Conservation (phyloP, 2,113 vertebrate species). For the Myotis yumanensis region DNA sequence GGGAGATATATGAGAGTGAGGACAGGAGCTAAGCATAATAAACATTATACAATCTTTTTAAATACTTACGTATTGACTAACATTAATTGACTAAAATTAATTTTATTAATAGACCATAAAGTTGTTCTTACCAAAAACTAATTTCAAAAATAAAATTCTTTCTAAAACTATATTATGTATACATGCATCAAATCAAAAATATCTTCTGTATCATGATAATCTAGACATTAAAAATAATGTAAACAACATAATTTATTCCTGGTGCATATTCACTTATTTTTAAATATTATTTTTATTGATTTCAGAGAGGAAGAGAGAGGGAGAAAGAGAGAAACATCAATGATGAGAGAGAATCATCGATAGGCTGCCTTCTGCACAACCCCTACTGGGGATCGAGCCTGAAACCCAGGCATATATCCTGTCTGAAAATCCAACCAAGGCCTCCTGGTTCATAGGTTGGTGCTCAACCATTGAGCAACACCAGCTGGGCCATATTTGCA, state of each 20-base stretch:
- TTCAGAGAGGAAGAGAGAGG: too few species aligned
- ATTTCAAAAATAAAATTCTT: slow-evolving; percentile 36
- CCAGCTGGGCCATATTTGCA: neutral
- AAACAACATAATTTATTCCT: neutral
- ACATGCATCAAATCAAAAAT: neutral
- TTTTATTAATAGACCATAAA: neutral
- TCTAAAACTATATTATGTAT: neutral
- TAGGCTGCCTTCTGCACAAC: too few species aligned
- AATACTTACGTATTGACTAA: neutral
- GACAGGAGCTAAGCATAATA: neutral
- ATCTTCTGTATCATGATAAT: neutral
- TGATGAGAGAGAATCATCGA: too few species aligned
- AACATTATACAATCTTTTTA: neutral
- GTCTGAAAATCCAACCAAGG: too few species aligned
- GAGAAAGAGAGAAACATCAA: too few species aligned
- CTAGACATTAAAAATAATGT: slow-evolving; percentile 20
- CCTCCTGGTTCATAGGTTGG: too few species aligned
- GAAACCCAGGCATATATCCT: too few species aligned
- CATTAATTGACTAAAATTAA: neutral
- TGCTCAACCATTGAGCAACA: too few species aligned
- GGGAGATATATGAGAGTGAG: neutral
- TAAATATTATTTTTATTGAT: too few species aligned
- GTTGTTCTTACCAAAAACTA: slow-evolving; percentile 1
- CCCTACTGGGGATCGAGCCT: too few species aligned
- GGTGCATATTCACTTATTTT: neutral